Percentiles rank a stretch among this genome's conserved stretches.
These are phyloP conservation scores for Plodia interpunctella DNA, from an alignment of 1,140 invertebrate genomes.

Conservation along the genomic window DNA sequence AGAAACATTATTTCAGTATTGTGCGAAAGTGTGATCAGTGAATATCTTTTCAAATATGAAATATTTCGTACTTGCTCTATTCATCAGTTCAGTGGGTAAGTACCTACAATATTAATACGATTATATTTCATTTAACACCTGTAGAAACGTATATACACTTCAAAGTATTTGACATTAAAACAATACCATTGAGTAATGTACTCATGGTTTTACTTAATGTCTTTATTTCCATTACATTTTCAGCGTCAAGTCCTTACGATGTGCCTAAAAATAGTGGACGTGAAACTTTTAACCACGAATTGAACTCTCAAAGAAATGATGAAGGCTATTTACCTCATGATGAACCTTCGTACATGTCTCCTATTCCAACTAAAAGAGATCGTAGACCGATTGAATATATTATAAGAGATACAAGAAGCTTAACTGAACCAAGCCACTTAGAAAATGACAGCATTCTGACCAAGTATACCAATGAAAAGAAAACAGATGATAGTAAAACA, in stretches of 20 bases:
- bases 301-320: not conserved
- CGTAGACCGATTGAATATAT: not conserved
- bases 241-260: constrained; percentile 15
- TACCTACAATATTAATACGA: not conserved
- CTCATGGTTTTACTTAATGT: too few species aligned
- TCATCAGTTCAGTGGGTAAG: constrained; percentile 25
- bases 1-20: constrained; percentile 25
- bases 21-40: constrained; percentile 24
- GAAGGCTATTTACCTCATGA: not conserved
- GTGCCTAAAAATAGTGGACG: not conserved
- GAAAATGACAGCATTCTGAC: not conserved
- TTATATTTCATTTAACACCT: too few species aligned
- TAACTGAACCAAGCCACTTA: not conserved
- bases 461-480: not conserved
- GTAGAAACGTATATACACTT: too few species aligned
- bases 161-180: too few species aligned
- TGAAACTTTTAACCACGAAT: not conserved
- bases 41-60: constrained; percentile 24
- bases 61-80: constrained; percentile 6
- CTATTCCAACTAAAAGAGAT: not conserved
- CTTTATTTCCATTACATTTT: constrained; percentile 4
- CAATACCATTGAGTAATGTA: too few species aligned
- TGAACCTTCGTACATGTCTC: constrained; percentile 3
- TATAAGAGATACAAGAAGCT: not conserved
- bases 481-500: not conserved